Conservation (phyloP, 2,113 vertebrate species). For the Malurus alboscapulatus region DNA sequence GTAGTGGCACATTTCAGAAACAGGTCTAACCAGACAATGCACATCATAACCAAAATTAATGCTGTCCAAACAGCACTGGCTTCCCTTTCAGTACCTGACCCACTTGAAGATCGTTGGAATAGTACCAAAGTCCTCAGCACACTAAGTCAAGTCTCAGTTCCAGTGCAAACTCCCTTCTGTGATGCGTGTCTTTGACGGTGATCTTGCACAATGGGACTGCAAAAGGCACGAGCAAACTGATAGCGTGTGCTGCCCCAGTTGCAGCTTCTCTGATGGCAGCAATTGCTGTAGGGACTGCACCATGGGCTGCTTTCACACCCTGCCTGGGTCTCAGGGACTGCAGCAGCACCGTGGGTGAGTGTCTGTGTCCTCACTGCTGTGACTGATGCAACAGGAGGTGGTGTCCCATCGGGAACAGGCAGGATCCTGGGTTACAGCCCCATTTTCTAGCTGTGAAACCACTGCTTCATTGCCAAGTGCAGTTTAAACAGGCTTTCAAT, state of each 20-base stretch:
- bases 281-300: not conserved
- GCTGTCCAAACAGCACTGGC: constrained; percentile 7
- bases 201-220: not conserved
- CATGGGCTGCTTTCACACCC: not conserved
- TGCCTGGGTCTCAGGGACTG: not conserved
- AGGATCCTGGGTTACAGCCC: not conserved
- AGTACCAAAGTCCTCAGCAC: not conserved
- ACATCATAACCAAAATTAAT: constrained; percentile 32
- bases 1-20: constrained; percentile 60
- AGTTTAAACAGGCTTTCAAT: not conserved
- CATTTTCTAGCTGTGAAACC: not conserved
- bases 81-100: constrained; percentile 46
- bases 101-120: constrained; percentile 7
- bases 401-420: not conserved
- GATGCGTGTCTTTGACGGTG: not conserved
- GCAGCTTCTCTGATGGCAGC: not conserved
- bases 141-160: not conserved
- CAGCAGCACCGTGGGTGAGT: not conserved
- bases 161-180: not conserved
- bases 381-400: not conserved
- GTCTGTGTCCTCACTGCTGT: not conserved
- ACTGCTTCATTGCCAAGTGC: not conserved
- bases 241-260: not conserved
- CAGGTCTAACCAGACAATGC: constrained; percentile 62
- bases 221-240: not conserved